A percentile compares a stretch with the other conserved stretches of the same genome.
Conservation (phyloP, 2,113 vertebrate species). For the Panthera tigris region DNA sequence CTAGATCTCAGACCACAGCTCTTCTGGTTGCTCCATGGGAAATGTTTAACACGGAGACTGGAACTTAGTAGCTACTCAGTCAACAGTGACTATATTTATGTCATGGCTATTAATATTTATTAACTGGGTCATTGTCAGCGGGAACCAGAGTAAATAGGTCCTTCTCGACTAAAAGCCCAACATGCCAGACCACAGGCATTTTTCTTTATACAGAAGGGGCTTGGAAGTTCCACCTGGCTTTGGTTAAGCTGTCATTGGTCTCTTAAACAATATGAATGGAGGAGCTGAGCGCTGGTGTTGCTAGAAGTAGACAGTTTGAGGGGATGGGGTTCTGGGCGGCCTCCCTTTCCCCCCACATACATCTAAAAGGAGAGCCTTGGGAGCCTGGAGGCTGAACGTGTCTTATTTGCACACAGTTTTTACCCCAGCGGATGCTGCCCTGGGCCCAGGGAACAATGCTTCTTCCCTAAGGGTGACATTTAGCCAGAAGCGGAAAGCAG, state of each 20-base stretch:
- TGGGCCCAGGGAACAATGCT: fast-evolving
- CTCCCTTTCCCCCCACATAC: neutral
- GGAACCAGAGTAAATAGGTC: neutral
- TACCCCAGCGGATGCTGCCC: neutral
- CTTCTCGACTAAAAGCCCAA: neutral
- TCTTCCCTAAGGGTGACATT: neutral
- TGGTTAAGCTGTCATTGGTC: neutral
- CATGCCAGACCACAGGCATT: neutral
- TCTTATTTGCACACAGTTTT: neutral
- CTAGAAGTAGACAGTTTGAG: neutral
- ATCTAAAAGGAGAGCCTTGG: neutral
- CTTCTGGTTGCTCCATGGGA: neutral
- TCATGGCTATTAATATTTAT: neutral
- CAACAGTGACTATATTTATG: neutral
- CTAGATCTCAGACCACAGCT: neutral
- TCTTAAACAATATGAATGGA: neutral
- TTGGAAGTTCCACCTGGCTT: neutral
- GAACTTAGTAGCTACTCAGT: neutral
- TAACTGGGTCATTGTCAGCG: neutral
- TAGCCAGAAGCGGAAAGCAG: neutral
- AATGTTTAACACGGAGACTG: neutral
- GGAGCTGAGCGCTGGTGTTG: neutral
- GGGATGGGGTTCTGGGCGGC: neutral
- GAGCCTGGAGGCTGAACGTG: neutral
- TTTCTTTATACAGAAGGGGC: neutral